phyloP scores from a whole-genome alignment of 2,113 vertebrate genomes.

The Microcebus griseorufus region DNA sequence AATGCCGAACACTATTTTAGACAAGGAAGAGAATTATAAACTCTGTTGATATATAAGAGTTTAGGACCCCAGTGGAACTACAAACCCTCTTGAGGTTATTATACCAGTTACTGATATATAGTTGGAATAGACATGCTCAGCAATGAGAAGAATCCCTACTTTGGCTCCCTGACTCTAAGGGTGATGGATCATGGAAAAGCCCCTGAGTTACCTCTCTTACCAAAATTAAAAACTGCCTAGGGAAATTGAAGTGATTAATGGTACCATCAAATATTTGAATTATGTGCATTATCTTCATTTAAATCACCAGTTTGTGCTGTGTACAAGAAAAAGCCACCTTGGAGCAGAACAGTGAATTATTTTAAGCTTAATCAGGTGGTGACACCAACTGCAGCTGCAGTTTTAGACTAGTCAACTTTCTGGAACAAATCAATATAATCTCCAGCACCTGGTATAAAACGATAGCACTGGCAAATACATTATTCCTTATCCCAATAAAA shows the following conservation, averaged over 20 bases:
- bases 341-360: slow-evolving; percentile 1
- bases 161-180: background rate
- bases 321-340: background rate
- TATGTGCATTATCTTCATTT: background rate
- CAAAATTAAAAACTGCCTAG: background rate
- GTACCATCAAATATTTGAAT: slow-evolving; percentile 17
- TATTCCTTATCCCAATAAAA: background rate
- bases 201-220: background rate
- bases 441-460: background rate
- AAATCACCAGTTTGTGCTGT: background rate
- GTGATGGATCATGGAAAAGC: background rate
- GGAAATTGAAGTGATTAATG: background rate
- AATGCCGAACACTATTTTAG: background rate
- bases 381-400: background rate
- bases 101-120: background rate
- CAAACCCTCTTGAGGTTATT: background rate
- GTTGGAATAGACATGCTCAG: background rate
- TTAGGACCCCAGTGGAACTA: background rate
- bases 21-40: background rate
- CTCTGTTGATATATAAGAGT: background rate
- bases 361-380: slow-evolving; percentile 13
- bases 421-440: slow-evolving; percentile 18
- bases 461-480: background rate
- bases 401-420: slow-evolving; percentile 30
- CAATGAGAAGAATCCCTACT: background rate